Evolutionary conservation across 2,797 vertebrate species (phyloP).

Genomic region (Oreonectes daqikongensis): DNA sequence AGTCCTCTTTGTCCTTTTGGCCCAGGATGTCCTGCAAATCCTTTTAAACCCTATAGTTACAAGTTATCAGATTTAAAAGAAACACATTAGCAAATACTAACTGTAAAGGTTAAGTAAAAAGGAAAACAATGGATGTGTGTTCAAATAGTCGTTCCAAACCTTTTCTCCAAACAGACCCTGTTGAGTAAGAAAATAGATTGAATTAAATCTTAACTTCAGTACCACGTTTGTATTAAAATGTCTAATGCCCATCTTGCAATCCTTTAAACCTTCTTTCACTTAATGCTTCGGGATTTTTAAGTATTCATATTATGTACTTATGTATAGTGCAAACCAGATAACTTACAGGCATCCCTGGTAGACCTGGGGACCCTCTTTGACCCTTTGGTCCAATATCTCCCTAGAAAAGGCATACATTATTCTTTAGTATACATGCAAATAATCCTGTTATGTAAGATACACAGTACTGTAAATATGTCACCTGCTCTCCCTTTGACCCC

Average conservation of each 20-base stretch:
- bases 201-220: constrained; percentile 18
- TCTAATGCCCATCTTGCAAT: not conserved
- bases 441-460: not conserved
- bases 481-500: constrained; percentile 81
- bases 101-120: not conserved
- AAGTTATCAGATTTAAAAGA: not conserved
- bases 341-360: constrained; percentile 78
- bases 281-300: not conserved
- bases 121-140: not conserved
- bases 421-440: not conserved
- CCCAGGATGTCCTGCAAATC: constrained; percentile 74
- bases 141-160: constrained; percentile 63
- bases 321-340: not conserved
- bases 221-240: constrained; percentile 18
- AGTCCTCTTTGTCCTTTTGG: constrained; percentile 68
- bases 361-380: constrained; percentile 69
- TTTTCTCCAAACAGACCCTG: constrained; percentile 80
- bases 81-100: not conserved
- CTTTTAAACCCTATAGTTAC: constrained; percentile 77
- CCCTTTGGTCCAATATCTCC: constrained; percentile 75
- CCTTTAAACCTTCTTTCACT: not conserved
- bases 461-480: constrained; percentile 54
- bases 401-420: constrained; percentile 62
- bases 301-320: not conserved
- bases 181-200: constrained; percentile 48